Conservation (phyloP, 2,113 vertebrate species). For the Sturnus vulgaris region DNA sequence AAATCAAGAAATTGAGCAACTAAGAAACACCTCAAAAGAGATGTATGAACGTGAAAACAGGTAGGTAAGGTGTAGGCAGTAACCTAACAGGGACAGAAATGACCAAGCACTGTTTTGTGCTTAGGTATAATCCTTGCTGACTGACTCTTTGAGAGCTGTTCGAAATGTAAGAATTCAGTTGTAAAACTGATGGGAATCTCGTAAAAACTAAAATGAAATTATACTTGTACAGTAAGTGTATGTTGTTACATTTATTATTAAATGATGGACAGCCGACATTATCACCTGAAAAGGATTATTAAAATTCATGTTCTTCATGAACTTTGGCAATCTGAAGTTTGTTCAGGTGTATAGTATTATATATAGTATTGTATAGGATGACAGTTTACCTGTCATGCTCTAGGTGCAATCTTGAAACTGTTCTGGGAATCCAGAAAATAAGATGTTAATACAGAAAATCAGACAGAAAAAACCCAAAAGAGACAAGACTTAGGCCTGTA, state of each 20-base stretch:
- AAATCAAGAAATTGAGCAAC: constrained; percentile 89
- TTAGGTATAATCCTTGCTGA: not conserved
- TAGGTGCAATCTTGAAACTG: not conserved
- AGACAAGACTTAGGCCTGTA: not conserved
- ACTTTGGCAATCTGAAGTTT: not conserved
- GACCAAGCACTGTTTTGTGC: not conserved
- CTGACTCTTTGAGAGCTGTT: not conserved
- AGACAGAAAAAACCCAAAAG: not conserved
- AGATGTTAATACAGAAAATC: not conserved
- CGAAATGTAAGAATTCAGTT: not conserved
- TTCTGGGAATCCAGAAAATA: not conserved
- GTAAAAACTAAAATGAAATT: not conserved
- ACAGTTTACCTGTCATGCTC: not conserved
- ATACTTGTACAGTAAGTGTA: not conserved
- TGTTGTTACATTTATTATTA: not conserved
- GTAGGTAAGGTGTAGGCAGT: constrained; percentile 62
- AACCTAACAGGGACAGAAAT: not conserved
- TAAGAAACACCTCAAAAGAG: constrained; percentile 89
- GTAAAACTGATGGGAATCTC: not conserved
- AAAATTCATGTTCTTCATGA: not conserved
- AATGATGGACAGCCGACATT: not conserved
- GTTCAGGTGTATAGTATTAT: not conserved
- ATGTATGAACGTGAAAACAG: constrained; percentile 99
- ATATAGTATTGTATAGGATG: not conserved
- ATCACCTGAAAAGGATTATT: not conserved